These are phyloP conservation scores for Tor tambroides DNA, from an alignment of 2,113 vertebrate species.

Conservation along the genomic window DNA sequence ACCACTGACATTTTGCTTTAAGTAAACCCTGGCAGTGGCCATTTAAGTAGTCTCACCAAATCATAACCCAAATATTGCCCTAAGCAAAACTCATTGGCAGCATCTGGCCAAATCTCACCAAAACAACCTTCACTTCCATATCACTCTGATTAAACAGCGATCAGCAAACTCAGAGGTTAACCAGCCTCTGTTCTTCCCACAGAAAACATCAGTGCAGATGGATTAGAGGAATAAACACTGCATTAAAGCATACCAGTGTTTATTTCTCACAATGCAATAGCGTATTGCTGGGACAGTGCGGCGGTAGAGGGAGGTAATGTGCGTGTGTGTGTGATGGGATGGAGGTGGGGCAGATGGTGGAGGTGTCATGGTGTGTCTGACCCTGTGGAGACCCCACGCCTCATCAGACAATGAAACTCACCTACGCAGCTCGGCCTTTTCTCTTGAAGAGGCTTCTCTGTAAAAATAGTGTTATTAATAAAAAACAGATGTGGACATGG, in stretches of 20 bases:
- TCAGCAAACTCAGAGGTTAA: constrained; percentile 8
- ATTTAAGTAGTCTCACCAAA: constrained; percentile 45
- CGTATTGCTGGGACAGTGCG: neutral
- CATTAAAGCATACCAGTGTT: neutral
- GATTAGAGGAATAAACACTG: neutral
- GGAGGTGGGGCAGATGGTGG: constrained; percentile 29
- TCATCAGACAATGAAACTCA: constrained; percentile 77
- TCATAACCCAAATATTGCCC: constrained; percentile 37
- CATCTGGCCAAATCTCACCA: constrained; percentile 36
- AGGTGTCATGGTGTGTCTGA: constrained; percentile 57
- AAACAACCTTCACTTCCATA: constrained; percentile 2
- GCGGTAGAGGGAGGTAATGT: neutral
- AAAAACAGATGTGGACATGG: constrained; percentile 78
- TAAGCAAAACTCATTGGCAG: constrained; percentile 18
- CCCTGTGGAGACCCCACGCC: constrained; percentile 72
- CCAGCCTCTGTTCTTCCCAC: constrained; percentile 26
- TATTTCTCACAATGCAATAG: neutral
- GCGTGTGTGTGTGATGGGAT: constrained; percentile 28
- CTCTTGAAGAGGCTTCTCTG: constrained; percentile 76
- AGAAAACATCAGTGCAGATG: neutral
- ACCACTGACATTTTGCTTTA: constrained; percentile 14
- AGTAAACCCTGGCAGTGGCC: neutral
- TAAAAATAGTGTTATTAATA: constrained; percentile 77
- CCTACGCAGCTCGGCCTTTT: constrained; percentile 70
- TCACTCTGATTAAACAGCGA: constrained; percentile 34